Conservation (phyloP, 2,113 vertebrate genomes). For the Taxidea taxus region DNA sequence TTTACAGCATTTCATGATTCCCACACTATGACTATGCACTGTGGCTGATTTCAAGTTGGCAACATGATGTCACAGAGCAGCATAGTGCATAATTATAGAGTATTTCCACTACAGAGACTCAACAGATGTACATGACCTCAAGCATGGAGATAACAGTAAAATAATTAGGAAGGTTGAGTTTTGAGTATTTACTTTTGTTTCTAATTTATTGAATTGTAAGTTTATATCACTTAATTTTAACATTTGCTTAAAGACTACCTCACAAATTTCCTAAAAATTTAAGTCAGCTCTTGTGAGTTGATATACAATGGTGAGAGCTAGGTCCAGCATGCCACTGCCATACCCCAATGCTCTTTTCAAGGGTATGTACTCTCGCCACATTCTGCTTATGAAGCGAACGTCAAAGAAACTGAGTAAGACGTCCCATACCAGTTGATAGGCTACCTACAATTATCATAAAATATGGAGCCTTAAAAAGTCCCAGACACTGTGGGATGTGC, state of each 20-base stretch:
- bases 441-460: not conserved
- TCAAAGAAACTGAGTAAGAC: not conserved
- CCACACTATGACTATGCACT: not conserved
- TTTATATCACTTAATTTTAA: not conserved
- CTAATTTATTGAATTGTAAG: not conserved
- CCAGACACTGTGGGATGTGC: not conserved
- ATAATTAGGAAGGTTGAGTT: not conserved
- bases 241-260: not conserved
- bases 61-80: not conserved
- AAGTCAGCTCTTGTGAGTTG: not conserved
- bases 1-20: not conserved
- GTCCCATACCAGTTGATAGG: fast-evolving
- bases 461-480: not conserved
- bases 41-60: not conserved
- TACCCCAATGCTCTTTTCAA: not conserved
- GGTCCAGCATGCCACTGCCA: not conserved
- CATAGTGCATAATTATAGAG: not conserved
- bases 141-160: not conserved
- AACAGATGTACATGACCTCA: not conserved
- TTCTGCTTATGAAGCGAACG: not conserved
- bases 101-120: not conserved
- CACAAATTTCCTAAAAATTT: not conserved
- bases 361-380: fast-evolving
- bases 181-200: not conserved
- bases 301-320: not conserved